Evolutionary conservation across 2,797 vertebrate genomes (phyloP).

Genomic region (Falco peregrinus): DNA sequence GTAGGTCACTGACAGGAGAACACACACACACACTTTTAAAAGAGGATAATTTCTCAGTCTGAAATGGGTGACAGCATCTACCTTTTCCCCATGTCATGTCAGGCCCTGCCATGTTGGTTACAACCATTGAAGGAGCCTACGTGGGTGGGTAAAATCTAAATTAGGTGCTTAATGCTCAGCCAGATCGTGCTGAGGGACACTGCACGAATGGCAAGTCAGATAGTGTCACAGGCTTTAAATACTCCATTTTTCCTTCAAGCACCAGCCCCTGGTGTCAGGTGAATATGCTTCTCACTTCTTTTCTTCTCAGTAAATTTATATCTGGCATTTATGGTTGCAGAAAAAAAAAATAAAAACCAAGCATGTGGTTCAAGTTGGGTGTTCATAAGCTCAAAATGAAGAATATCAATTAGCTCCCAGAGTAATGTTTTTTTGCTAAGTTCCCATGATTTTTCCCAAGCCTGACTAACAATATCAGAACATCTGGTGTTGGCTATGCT

Average conservation of each 20-base stretch:
- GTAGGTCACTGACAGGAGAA: background rate
- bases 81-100: background rate
- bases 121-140: background rate
- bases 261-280: background rate
- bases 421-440: background rate
- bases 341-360: background rate
- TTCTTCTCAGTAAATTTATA: background rate
- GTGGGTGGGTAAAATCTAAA: background rate
- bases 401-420: background rate
- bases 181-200: fast-evolving
- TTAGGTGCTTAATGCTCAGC: fast-evolving
- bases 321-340: background rate
- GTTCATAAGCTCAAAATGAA: background rate
- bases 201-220: fast-evolving
- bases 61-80: background rate
- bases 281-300: background rate
- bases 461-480: background rate
- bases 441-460: background rate
- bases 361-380: background rate
- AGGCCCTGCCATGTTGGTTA: background rate
- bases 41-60: background rate
- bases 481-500: background rate
- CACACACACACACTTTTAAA: fast-evolving
- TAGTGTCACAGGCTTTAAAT: background rate
- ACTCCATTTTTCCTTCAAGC: background rate